phyloP scores from a whole-genome alignment of 1,140 invertebrate genomes.

The Pseudoatta argentina region DNA sequence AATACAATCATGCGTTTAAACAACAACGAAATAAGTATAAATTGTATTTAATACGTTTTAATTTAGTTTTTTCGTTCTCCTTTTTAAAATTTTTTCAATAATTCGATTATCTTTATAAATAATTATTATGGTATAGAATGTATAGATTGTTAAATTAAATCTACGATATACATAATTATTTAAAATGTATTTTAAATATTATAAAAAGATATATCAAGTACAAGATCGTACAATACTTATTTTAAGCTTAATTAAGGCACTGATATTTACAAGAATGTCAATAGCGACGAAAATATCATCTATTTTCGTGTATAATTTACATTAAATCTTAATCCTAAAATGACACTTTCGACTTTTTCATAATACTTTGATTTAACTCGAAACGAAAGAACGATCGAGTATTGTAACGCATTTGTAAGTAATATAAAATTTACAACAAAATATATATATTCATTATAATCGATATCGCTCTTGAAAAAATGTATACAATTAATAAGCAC shows the following conservation, averaged over 20 bases:
- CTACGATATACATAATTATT: constrained; percentile 74
- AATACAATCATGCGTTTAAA: not conserved
- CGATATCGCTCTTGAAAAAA: not conserved
- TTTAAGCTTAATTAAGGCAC: constrained; percentile 79
- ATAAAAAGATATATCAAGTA: constrained; percentile 81
- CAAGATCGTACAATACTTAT: constrained; percentile 74
- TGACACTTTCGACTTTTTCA: not conserved
- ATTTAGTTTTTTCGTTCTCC: not conserved
- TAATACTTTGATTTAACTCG: constrained; percentile 30
- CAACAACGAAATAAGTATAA: not conserved
- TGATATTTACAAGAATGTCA: constrained; percentile 78
- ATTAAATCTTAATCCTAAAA: not conserved
- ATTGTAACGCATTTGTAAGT: constrained; percentile 37
- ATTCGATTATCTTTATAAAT: not conserved
- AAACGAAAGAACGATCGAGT: constrained; percentile 34
- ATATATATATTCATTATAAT: constrained; percentile 11
- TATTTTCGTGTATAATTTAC: constrained; percentile 16
- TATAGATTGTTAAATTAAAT: not conserved
- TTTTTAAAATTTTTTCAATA: not conserved
- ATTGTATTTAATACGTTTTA: not conserved
- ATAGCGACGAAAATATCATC: not conserved
- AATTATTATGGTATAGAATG: not conserved
- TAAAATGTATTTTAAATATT: constrained; percentile 83
- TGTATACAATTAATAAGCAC: not conserved
- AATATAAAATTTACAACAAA: constrained; percentile 40